Conservation (phyloP, 2,797 vertebrate species). For the Fistularia commersonii region DNA sequence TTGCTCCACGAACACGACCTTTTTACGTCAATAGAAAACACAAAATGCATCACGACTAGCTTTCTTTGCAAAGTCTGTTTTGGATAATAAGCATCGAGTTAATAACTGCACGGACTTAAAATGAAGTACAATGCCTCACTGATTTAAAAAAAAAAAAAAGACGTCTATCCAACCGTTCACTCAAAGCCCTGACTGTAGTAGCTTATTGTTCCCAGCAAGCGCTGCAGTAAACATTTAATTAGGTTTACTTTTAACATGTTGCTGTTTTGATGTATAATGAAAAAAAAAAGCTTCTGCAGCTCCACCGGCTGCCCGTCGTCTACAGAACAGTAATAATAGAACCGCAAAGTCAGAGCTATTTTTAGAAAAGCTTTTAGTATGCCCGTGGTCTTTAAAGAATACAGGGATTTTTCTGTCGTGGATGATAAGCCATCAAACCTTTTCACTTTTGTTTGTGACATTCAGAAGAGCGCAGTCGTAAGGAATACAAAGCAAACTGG, state of each 20-base stretch:
- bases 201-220: conserved; percentile 32
- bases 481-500: too few relatives aligned
- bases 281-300: conserved; percentile 49
- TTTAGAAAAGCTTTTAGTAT: conserved; percentile 61
- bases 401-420: conserved; percentile 42
- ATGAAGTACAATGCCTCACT: too few relatives aligned
- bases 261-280: conserved; percentile 23
- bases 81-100: too few relatives aligned
- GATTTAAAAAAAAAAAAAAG: not conserved
- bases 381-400: conserved; percentile 39
- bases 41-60: too few relatives aligned
- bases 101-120: too few relatives aligned
- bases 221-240: conserved; percentile 13
- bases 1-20: too few relatives aligned
- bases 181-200: conserved; percentile 2
- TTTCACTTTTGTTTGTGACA: conserved; percentile 13
- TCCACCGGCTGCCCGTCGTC: conserved; percentile 31
- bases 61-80: too few relatives aligned
- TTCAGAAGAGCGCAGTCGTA: conserved; percentile 6
- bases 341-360: conserved; percentile 48
- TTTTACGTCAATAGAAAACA: too few relatives aligned
- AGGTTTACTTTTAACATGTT: conserved; percentile 19
- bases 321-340: conserved; percentile 53
- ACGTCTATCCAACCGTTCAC: not conserved
- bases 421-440: conserved; percentile 25